Conservation (phyloP, 1,140 invertebrate species). For the Sipha flava region DNA sequence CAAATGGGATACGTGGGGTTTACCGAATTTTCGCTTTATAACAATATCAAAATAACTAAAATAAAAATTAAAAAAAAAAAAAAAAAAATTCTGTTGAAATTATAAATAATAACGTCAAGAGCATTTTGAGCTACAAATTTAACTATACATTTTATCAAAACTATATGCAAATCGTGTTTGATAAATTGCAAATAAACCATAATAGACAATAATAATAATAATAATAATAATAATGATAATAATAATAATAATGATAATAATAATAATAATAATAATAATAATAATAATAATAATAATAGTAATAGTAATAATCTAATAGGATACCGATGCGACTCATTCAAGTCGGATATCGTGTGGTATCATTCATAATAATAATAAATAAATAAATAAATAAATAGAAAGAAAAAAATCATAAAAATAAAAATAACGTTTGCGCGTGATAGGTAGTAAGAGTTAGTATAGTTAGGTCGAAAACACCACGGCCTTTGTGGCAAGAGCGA, state of each 20-base stretch:
- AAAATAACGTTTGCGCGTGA: not conserved
- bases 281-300: not conserved
- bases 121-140: not conserved
- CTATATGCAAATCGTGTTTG: not conserved
- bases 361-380: not conserved
- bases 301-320: not conserved
- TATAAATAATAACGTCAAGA: not conserved
- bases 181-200: not conserved
- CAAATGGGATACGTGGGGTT: not conserved
- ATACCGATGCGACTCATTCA: not conserved
- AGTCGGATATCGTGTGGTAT: not conserved
- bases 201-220: not conserved
- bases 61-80: not conserved
- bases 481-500: too few relatives aligned
- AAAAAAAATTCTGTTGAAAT: slow-evolving; percentile 5
- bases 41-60: not conserved
- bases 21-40: not conserved
- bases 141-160: not conserved
- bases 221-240: not conserved
- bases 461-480: too few relatives aligned
- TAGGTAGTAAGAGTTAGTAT: too few relatives aligned
- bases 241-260: not conserved
- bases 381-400: not conserved
- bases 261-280: not conserved
- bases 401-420: too few relatives aligned